phyloP scores from a whole-genome alignment of 2,888 invertebrate species.

The Drosophila siamana region DNA sequence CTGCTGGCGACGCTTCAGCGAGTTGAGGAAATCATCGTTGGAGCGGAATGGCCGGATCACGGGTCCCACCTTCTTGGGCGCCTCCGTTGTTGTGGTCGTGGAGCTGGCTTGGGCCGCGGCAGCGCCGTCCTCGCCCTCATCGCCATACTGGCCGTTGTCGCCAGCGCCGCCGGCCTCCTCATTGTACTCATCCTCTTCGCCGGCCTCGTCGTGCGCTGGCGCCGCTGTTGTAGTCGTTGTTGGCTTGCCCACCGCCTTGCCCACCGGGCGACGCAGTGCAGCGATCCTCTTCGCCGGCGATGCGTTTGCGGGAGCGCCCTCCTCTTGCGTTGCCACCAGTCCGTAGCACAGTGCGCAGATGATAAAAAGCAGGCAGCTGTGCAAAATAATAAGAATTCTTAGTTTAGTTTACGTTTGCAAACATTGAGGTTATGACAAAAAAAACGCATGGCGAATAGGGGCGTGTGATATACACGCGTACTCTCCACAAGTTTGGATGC shows the following conservation, averaged over 20 bases:
- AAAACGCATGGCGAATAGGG: too few species aligned
- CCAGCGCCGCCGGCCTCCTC: slow-evolving; percentile 83
- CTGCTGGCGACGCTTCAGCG: slow-evolving; percentile 90
- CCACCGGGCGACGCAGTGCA: slow-evolving; percentile 80
- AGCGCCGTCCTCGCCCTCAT: slow-evolving; percentile 86
- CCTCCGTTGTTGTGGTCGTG: slow-evolving; percentile 89
- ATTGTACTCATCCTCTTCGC: slow-evolving; percentile 86
- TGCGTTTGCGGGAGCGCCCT: slow-evolving; percentile 58
- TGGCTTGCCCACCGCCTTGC: slow-evolving; percentile 70
- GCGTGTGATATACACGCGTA: too few species aligned
- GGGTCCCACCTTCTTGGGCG: slow-evolving; percentile 89
- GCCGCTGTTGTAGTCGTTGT: slow-evolving; percentile 83
- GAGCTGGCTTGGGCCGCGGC: slow-evolving; percentile 82
- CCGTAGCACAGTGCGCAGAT: slow-evolving; percentile 76
- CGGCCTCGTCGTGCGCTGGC: slow-evolving; percentile 70
- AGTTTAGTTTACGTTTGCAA: too few species aligned
- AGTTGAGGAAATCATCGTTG: slow-evolving; percentile 91
- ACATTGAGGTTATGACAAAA: too few species aligned
- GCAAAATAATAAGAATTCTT: not conserved
- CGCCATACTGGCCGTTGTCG: slow-evolving; percentile 84
- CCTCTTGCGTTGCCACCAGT: slow-evolving; percentile 70
- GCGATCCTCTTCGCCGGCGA: slow-evolving; percentile 75
- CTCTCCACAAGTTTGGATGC: too few species aligned
- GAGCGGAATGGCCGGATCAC: slow-evolving; percentile 91
- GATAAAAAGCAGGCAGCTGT: slow-evolving; percentile 80